phyloP scores from a whole-genome alignment of 2,888 invertebrate genomes.

The Scaptomyza caliginosa region DNA sequence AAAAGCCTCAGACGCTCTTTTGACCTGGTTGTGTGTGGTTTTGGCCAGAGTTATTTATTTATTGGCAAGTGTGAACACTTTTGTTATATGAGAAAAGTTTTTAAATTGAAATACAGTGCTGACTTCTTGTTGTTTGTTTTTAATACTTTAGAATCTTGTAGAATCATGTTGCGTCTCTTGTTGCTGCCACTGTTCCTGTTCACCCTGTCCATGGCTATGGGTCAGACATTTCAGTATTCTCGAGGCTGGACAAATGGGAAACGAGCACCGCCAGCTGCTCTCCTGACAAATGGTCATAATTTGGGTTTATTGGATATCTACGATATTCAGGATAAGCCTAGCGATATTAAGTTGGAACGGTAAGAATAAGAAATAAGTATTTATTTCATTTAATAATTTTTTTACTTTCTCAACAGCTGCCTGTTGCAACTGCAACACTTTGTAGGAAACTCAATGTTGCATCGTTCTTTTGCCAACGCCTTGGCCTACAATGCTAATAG shows the following conservation, averaged over 20 bases:
- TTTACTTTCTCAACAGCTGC: constrained; percentile 63
- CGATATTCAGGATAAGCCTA: constrained; percentile 69
- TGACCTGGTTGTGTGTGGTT: constrained; percentile 37
- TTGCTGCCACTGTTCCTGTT: constrained; percentile 73
- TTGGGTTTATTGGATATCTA: constrained; percentile 70
- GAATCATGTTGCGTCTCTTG: constrained; percentile 69
- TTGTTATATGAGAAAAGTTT: constrained; percentile 4
- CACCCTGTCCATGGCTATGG: constrained; percentile 81
- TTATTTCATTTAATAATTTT: too few relatives aligned
- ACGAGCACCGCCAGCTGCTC: constrained; percentile 74
- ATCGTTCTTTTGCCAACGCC: constrained; percentile 59
- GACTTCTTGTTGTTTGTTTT: not conserved
- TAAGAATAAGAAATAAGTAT: constrained; percentile 31
- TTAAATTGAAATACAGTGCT: not conserved
- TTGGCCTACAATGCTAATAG: constrained; percentile 53
- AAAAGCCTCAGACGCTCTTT: constrained; percentile 49
- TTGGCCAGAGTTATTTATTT: constrained; percentile 10
- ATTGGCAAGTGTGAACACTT: constrained; percentile 31
- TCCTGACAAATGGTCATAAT: constrained; percentile 55
- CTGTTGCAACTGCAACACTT: constrained; percentile 79
- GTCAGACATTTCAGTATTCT: constrained; percentile 91
- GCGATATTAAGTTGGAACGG: constrained; percentile 81
- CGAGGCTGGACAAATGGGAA: constrained; percentile 92
- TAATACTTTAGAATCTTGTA: not conserved
- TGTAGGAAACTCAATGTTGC: constrained; percentile 70